Evolutionary conservation across 2,797 vertebrate genomes (phyloP).

Genomic region (Cichlasoma orientale): DNA sequence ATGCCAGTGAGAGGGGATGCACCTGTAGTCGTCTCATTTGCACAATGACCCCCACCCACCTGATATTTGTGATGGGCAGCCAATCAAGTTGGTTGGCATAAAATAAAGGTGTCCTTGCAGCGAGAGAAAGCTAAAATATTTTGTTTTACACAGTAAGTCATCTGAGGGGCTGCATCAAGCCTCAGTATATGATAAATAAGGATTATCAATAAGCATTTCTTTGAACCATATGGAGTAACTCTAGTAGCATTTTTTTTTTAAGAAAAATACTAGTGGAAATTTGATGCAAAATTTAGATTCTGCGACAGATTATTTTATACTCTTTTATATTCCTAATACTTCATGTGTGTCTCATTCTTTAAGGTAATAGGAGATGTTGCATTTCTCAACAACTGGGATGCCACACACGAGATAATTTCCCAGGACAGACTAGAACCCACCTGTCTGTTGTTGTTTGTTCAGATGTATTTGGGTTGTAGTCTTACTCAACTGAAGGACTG

Average conservation of each 20-base stretch:
- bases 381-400: background rate
- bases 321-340: background rate
- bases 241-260: background rate
- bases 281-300: background rate
- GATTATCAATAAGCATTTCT: background rate
- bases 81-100: background rate
- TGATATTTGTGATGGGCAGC: background rate
- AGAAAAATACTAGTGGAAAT: background rate
- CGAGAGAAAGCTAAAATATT: background rate
- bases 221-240: background rate
- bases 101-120: background rate
- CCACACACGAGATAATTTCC: background rate
- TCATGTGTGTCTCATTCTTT: background rate
- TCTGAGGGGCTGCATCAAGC: background rate
- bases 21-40: background rate
- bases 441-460: background rate
- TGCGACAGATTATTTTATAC: background rate
- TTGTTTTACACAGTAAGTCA: background rate
- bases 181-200: accelerated
- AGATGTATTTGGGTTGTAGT: background rate
- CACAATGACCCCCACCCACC: background rate
- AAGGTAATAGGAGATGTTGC: background rate
- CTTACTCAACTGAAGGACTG: conserved; percentile 7
- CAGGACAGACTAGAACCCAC: background rate
- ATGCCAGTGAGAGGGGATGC: no score